Evolutionary conservation across 2,888 invertebrate genomes (phyloP), one percentile per base, ranked within the genome.

Genomic region (Caprella mutica): DNA sequence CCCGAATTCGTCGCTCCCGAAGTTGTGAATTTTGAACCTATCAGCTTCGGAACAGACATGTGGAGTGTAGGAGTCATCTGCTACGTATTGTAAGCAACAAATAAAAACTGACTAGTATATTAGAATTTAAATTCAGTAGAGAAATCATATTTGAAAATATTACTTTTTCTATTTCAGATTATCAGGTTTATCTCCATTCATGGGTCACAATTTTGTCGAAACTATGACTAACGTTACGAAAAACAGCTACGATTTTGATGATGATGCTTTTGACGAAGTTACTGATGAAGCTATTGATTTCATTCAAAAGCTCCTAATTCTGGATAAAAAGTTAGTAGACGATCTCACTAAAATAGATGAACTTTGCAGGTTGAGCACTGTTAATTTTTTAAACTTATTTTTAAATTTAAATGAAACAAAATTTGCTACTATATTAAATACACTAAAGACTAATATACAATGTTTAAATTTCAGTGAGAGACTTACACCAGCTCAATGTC

Each of bases 1-100:
- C 97, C 97, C 0, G 98, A 98, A 76, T 98, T 98, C 72, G 94
- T 96, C 51, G 94, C 96, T 0, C 97, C 97, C 1, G 97, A 98
- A 79, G 93, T 97, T 26, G 92, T 98, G 39, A 97, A 96, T 77
- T 98, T 96, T 74, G 97, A 98, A 72, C 86, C 86, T 70, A 92
- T 98, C 69, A 87, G 89, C 56, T 93, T 85, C 70, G 86, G 87
- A 8, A 94, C 97, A 0, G 98, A 98, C 71, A 94, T 97, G 93
- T 97, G 96, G 97, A 92, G 92, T 54, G 85, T 98, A 24, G 97
- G 97, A 42, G 96, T 98, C 61, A 94, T 98, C 68, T 90, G 91
- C 72, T 97, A 97, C 73, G 93, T 97, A 58, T 78, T 97, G 96
- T 97, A 78, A 91, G 94, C 56, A 4, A 48, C 17, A 48, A 12